Evolutionary conservation across 2,888 invertebrate species (phyloP), one percentile per base, ranked within the genome.

Genomic region (Erebia epiphron): DNA sequence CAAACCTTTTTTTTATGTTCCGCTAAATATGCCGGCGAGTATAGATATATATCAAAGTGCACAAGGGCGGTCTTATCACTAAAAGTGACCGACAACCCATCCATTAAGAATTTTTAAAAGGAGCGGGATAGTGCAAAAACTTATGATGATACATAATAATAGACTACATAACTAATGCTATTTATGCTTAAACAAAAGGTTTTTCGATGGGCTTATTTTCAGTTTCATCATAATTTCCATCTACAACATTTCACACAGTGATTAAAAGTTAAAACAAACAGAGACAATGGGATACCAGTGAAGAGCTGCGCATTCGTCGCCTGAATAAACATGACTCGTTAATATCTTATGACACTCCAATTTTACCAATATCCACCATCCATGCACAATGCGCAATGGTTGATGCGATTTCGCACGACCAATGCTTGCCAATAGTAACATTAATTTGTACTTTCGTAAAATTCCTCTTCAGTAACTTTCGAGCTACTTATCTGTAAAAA

Each of bases 311-410:
- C 46, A 35, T 26, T 46, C 56, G 50, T 21, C 62, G 69, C 68
- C 67, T 56, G 70, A 71, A 71, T 71, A 73, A 73, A 71, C 67
- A 71, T 73, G 68, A 67, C 67, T 66, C 54, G 60, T 73, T 64
- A 70, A 73, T 67, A 63, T 69, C 69, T 71, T 49, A 71, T 73
- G 57, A 68, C 63, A 49, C 52, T 63, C 54, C 50, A 66, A 70
- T 64, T 67, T 49, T 54, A 58, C 21, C 72, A 60, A 64, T 71
- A 52, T 70, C 66, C 63, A 50, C 52, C 50, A 41, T 16, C 52
- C 50, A 41, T 16, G 26, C 64, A 64, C 21, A 57, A 9, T 57
- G 57, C 26, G 18, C 2, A 56, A 56, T 56, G 21, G 10, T 56
- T 56, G 56, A 56, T 1, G 57, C 16, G 52, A 9, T 57, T 57